Evolutionary conservation across 2,113 vertebrate genomes (phyloP).

Genomic region (Tachycineta bicolor): DNA sequence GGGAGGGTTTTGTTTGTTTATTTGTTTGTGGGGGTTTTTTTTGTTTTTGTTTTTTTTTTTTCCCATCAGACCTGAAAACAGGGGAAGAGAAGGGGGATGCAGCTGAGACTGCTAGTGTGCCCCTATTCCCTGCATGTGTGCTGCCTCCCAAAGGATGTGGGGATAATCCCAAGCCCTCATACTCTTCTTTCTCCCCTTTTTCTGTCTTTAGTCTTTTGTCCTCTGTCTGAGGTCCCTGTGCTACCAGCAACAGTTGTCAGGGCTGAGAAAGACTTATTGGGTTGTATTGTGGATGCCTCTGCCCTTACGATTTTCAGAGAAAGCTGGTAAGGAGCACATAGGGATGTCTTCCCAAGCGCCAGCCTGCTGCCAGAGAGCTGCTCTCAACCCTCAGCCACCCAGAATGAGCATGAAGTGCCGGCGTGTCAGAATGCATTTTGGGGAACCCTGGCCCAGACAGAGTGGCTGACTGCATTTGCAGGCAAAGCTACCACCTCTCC

Average conservation of each 20-base stretch:
- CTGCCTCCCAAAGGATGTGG: not conserved
- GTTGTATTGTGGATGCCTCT: not conserved
- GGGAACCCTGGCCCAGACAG: not conserved
- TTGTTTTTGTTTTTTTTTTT: not conserved
- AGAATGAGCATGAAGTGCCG: not conserved
- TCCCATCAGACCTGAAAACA: not conserved
- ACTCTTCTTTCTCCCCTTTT: not conserved
- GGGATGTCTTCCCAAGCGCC: not conserved
- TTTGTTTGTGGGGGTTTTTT: too few relatives aligned
- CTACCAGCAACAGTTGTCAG: not conserved
- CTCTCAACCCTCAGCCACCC: not conserved
- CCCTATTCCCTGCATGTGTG: accelerated
- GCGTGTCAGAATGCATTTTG: not conserved
- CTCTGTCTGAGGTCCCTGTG: not conserved
- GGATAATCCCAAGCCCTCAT: not conserved
- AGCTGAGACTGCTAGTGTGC: not conserved
- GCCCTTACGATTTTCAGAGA: not conserved
- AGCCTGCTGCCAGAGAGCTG: not conserved
- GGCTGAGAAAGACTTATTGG: not conserved
- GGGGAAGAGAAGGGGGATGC: not conserved
- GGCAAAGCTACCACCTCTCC: not conserved
- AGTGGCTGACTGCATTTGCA: not conserved
- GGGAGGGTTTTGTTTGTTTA: too few relatives aligned
- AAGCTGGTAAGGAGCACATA: not conserved
- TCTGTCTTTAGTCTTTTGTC: not conserved